These are phyloP conservation scores for Drosophila funebris DNA, from an alignment of 1,140 invertebrate genomes.

Conservation along the genomic window DNA sequence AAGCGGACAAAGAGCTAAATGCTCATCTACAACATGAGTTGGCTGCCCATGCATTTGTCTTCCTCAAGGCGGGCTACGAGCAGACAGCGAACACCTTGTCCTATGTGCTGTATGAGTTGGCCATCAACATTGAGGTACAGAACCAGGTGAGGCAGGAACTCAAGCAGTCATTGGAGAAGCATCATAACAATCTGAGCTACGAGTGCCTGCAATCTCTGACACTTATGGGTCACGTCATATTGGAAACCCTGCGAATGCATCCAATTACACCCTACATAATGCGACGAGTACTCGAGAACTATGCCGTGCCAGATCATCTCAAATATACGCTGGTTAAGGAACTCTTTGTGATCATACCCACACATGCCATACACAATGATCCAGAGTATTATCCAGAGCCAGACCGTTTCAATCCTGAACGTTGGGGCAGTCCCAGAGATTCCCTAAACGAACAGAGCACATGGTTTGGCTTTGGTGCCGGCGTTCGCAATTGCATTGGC, in stretches of 20 bases:
- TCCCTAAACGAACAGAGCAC: constrained; percentile 83
- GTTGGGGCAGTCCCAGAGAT: constrained; percentile 86
- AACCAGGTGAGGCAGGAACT: constrained; percentile 84
- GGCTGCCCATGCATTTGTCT: constrained; percentile 86
- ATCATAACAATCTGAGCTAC: constrained; percentile 81
- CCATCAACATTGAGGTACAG: constrained; percentile 84
- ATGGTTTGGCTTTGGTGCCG: constrained; percentile 87
- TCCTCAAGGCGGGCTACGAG: constrained; percentile 88
- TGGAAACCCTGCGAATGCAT: constrained; percentile 86
- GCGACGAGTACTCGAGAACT: constrained; percentile 81
- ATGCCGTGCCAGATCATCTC: constrained; percentile 82
- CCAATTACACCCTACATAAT: constrained; percentile 84
- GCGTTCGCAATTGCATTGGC: constrained; percentile 84
- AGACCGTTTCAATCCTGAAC: constrained; percentile 87
- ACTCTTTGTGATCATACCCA: constrained; percentile 78
- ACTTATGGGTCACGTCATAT: constrained; percentile 85
- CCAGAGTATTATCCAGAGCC: constrained; percentile 86
- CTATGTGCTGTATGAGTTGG: constrained; percentile 85
- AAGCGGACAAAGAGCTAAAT: constrained; percentile 60
- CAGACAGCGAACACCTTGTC: constrained; percentile 84
- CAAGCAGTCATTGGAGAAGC: constrained; percentile 63
- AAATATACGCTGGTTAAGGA: constrained; percentile 82
- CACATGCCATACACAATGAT: constrained; percentile 83
- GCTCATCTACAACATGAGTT: constrained; percentile 68
- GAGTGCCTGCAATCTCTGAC: constrained; percentile 85